phyloP scores from a whole-genome alignment of 2,888 invertebrate species.

The Lochmaea crataegi region DNA sequence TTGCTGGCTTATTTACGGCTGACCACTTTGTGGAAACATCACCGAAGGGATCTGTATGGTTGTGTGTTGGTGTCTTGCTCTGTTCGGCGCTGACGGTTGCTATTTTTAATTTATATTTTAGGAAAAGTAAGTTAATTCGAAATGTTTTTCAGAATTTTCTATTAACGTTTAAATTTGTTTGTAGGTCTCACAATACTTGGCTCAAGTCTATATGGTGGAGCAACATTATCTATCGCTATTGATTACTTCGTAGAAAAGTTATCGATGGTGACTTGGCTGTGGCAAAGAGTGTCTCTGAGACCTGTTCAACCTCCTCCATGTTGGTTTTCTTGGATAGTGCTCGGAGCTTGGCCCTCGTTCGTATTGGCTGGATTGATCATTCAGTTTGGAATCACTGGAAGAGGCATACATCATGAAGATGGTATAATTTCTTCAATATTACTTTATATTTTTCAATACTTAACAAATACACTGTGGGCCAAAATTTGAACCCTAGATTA shows the following conservation, averaged over 20 bases:
- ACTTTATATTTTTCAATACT: too few species aligned
- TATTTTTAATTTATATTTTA: slow-evolving; percentile 79
- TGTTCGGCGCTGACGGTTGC: slow-evolving; percentile 77
- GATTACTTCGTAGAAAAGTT: slow-evolving; percentile 82
- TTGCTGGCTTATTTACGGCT: slow-evolving; percentile 71
- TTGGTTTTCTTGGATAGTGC: slow-evolving; percentile 79
- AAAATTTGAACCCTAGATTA: too few species aligned
- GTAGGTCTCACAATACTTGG: slow-evolving; percentile 78
- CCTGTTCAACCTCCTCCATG: slow-evolving; percentile 72
- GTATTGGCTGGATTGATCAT: slow-evolving; percentile 75
- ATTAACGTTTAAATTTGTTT: slow-evolving; percentile 45
- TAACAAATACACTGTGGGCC: too few species aligned
- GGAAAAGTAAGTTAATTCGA: slow-evolving; percentile 69
- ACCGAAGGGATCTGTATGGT: slow-evolving; percentile 70
- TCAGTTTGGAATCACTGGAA: slow-evolving; percentile 77
- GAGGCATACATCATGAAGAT: slow-evolving; percentile 74
- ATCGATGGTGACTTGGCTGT: slow-evolving; percentile 78
- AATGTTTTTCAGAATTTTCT: not conserved
- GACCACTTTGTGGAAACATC: slow-evolving; percentile 73
- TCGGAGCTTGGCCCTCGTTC: slow-evolving; percentile 79
- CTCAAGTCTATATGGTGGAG: slow-evolving; percentile 81
- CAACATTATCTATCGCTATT: slow-evolving; percentile 75
- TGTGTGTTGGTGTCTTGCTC: slow-evolving; percentile 76
- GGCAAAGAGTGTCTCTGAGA: slow-evolving; percentile 74
- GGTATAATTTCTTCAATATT: slow-evolving; percentile 60